Base-by-base conservation (phyloP, 2,113 vertebrate species). In the Periophthalmodon schlosseri region DNA sequence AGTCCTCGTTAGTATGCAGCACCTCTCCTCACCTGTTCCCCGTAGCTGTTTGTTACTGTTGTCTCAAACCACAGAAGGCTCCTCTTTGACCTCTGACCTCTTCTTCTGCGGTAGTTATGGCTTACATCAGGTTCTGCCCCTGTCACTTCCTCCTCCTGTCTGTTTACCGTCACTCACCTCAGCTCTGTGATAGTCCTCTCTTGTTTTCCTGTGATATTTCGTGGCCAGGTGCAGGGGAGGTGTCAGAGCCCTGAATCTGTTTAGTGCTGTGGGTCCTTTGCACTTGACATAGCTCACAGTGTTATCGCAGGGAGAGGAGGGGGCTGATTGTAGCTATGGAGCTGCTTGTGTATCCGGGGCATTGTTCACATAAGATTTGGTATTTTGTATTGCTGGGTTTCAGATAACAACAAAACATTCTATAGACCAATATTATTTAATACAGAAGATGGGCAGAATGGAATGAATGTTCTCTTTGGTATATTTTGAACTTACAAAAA, bases 101-200 rank as follows among this genome's bases (percentile, higher is more conserved):
- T 66, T 66, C n/a, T 71, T 87, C 84, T 87, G 64, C 75, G 84
- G 82, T 84, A 86, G 81, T 84, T 83, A 49, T 39, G 36, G 8
- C 63, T 82, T 71, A 73, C 73, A 74, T 73, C 0, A 3, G 47
- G 16, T 76, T 57, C 10, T 50, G 36, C 82, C 85, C 44, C 44
- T 61, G 58, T 72, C 1, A 5, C 72, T 84, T 70, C 72, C 66
- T n/a, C 68, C 50, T 18, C 13, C 18, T 24, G 9, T 77, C 49
- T 76, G 23, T 81, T 84, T 79, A 72, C 83, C 74, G 58, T 61
- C 23, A 36, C 5, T 50, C 52, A 50, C 12, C 24, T 47, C 39
- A 36, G 21, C 11, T 65, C n/a, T 61, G 9, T 39, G 33, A 52
- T 47, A 64, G 56, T 57, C 47, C 33, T 50, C 46, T 74, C 46